Base-by-base conservation (phyloP, 2,888 invertebrate genomes). In the Cynaeus angustus region DNA sequence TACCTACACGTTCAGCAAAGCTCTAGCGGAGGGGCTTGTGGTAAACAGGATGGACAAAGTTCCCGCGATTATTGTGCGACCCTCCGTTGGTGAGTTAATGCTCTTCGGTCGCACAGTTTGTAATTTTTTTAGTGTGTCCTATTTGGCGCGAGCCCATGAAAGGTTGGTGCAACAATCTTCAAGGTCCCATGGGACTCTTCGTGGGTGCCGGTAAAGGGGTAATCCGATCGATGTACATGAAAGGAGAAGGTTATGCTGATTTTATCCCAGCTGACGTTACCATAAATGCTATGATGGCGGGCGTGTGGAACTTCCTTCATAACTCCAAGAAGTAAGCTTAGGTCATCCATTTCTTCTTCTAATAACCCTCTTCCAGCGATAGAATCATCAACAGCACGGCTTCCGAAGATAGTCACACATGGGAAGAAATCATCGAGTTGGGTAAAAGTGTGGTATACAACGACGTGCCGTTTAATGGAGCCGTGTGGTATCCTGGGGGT, bases 1-100 rank as follows among this genome's bases (percentile, higher is more conserved):
- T 83, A 95, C 95, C 0, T 97, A 97, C 82, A 95, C 96, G 0
- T 96, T 93, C 81, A 96, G 97, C 0, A 97, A 97, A 85, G 94
- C 96, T 0, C 84, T 98, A n/a, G 93, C 94, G 0, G 97, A 97
- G 84, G 90, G 91, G 8, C 80, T 96, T 65, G 91, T 95, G 0
- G 90, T 91, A 0, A 93, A 95, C 79, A 89, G 92, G 28, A 92
- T 94, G 85, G 82, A 87, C 0, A 87, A 90, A 14, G 84, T 97
- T 5, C 97, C 96, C 0, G 87, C 91, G 0, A 87, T 93, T 65
- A 92, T 97, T 64, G 85, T 96, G 12, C 86, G 97, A 73, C 96
- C 95, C 1, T 95, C 95, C 0, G 94, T 96, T 75, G 91, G 90
- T 89, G 82, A 85, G 37, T 41, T 14, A 3, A n/a, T 7, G n/a